Evolutionary conservation across 2,113 vertebrate genomes (phyloP).

Genomic region (Cavia porcellus): DNA sequence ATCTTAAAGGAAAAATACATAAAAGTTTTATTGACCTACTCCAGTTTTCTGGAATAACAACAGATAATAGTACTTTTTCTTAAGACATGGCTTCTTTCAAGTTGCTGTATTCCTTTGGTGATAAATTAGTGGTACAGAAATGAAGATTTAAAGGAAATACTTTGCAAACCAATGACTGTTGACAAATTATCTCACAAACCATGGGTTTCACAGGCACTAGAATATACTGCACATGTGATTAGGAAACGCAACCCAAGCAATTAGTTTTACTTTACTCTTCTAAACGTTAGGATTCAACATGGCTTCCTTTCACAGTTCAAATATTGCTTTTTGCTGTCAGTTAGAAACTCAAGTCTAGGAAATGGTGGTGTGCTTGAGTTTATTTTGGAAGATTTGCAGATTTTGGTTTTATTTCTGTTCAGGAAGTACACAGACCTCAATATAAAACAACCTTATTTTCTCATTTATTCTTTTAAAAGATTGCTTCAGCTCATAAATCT

Average conservation of each 20-base stretch:
- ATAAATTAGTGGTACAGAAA: slow-evolving; percentile 63
- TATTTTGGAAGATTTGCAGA: slow-evolving; percentile 26
- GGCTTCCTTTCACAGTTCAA: slow-evolving; percentile 27
- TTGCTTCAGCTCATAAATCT: neutral
- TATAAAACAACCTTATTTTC: slow-evolving; percentile 57
- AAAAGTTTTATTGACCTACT: slow-evolving; percentile 41
- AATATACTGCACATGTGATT: slow-evolving; percentile 46
- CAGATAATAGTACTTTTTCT: slow-evolving; percentile 46
- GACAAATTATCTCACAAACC: slow-evolving; percentile 63
- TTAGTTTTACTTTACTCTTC: slow-evolving; percentile 52
- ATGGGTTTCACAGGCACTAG: slow-evolving; percentile 49
- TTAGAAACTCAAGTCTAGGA: slow-evolving; percentile 59
- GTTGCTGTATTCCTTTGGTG: slow-evolving; percentile 61
- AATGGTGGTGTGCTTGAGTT: slow-evolving; percentile 7
- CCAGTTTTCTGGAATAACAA: slow-evolving; percentile 57
- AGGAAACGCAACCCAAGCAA: slow-evolving; percentile 5
- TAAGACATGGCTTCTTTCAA: slow-evolving; percentile 57
- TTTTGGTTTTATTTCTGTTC: slow-evolving; percentile 59
- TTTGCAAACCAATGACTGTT: slow-evolving; percentile 51
- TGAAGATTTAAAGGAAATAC: slow-evolving; percentile 55
- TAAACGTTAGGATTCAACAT: slow-evolving; percentile 38
- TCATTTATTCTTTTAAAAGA: slow-evolving; percentile 21
- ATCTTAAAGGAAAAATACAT: slow-evolving; percentile 15
- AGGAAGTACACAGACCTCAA: slow-evolving; percentile 36
- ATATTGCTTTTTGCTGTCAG: slow-evolving; percentile 10